Conservation (phyloP, 2,113 vertebrate genomes). For the Furnarius figulus region DNA sequence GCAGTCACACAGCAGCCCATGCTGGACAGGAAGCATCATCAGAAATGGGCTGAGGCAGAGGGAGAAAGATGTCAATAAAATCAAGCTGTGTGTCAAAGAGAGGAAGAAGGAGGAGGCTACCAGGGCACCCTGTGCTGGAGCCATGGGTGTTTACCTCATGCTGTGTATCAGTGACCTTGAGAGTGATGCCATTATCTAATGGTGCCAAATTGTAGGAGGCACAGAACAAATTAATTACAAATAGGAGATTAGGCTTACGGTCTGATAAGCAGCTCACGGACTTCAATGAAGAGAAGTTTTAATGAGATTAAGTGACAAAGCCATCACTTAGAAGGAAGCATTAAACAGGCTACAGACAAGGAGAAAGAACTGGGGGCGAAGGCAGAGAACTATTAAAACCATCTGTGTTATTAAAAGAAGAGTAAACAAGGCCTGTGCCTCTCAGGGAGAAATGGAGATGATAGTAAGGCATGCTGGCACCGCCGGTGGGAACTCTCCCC, state of each 20-base stretch:
- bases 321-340: constrained; percentile 50
- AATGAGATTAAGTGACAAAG: constrained; percentile 65
- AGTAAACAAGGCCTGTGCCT: constrained; percentile 44
- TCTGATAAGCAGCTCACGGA: constrained; percentile 56
- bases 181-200: constrained; percentile 43
- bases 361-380: constrained; percentile 26
- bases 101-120: background rate
- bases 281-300: constrained; percentile 58
- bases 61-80: constrained; percentile 24
- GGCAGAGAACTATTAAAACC: constrained; percentile 45
- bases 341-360: constrained; percentile 31
- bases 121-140: background rate
- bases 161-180: constrained; percentile 46
- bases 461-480: background rate
- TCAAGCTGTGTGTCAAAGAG: background rate
- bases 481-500: background rate
- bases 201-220: constrained; percentile 57
- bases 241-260: constrained; percentile 49
- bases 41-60: background rate
- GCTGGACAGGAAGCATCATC: background rate
- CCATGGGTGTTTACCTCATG: background rate
- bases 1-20: background rate
- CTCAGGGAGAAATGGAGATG: background rate
- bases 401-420: constrained; percentile 54
- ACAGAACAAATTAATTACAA: constrained; percentile 67